Evolutionary conservation across 2,797 vertebrate species (phyloP).

Genomic region (Coendou prehensilis): DNA sequence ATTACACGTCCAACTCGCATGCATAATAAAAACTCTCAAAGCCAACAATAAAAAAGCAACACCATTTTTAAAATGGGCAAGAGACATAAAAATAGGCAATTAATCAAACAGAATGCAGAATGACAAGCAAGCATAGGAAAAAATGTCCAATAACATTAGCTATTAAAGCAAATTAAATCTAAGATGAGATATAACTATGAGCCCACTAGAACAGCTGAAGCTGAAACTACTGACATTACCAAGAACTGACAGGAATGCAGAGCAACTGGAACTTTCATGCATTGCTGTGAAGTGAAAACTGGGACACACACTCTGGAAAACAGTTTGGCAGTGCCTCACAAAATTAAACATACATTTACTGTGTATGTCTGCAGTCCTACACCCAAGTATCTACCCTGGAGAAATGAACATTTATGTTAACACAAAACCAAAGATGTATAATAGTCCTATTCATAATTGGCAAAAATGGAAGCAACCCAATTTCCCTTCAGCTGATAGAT

Average conservation of each 20-base stretch:
- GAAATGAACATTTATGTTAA: not conserved
- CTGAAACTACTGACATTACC: not conserved
- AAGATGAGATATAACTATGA: not conserved
- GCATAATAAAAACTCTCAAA: conserved; percentile 32
- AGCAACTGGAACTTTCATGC: not conserved
- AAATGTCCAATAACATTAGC: not conserved
- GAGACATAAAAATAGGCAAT: not conserved
- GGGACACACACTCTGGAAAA: not conserved
- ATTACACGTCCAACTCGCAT: not conserved
- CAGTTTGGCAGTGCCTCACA: not conserved
- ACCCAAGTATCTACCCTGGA: not conserved
- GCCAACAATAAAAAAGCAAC: not conserved
- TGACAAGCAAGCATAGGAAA: not conserved
- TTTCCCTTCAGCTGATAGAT: not conserved
- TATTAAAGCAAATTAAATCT: not conserved
- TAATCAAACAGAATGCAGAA: not conserved
- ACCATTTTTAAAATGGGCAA: not conserved
- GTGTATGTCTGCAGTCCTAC: not conserved
- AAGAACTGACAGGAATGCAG: not conserved
- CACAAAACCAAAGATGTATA: not conserved
- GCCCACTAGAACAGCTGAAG: not conserved
- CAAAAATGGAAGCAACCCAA: not conserved
- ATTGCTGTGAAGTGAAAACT: not conserved
- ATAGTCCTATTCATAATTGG: not conserved
- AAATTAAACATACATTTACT: not conserved